phyloP scores from a whole-genome alignment of 2,888 invertebrate genomes.

The Ectobius pallidus region DNA sequence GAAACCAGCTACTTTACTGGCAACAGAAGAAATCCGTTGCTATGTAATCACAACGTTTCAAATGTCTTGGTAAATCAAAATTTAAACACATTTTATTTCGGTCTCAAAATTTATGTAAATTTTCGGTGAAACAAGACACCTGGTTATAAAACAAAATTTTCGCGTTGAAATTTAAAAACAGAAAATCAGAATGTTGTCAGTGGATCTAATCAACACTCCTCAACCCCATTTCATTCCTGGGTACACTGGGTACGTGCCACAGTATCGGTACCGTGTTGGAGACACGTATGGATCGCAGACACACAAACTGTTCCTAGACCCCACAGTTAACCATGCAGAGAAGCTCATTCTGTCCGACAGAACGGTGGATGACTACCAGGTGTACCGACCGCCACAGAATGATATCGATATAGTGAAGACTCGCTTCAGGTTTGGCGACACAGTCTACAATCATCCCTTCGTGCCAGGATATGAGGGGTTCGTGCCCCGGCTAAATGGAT shows the following conservation, averaged over 20 bases:
- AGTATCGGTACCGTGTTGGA: constrained; percentile 74
- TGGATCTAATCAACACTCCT: constrained; percentile 58
- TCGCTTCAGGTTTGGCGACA: constrained; percentile 68
- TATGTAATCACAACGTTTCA: too few relatives aligned
- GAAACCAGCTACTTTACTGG: too few relatives aligned
- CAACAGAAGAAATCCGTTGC: too few relatives aligned
- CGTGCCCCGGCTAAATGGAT: constrained; percentile 68
- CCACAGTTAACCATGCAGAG: constrained; percentile 73
- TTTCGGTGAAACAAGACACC: too few relatives aligned
- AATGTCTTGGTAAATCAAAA: too few relatives aligned
- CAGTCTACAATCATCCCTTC: constrained; percentile 74
- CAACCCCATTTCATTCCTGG: constrained; percentile 78
- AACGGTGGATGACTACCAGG: constrained; percentile 67
- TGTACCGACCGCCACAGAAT: constrained; percentile 66
- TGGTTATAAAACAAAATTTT: too few relatives aligned
- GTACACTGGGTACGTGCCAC: constrained; percentile 81
- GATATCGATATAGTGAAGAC: constrained; percentile 71
- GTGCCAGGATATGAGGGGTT: constrained; percentile 77
- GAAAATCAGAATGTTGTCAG: constrained; percentile 44
- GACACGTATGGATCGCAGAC: constrained; percentile 77
- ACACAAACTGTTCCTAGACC: constrained; percentile 75
- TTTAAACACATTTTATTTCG: too few relatives aligned
- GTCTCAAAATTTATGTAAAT: too few relatives aligned
- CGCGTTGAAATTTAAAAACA: too few relatives aligned
- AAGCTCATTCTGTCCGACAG: constrained; percentile 70